Conservation (phyloP, 2,888 invertebrate genomes). For the Phragmatobia fuliginosa region DNA sequence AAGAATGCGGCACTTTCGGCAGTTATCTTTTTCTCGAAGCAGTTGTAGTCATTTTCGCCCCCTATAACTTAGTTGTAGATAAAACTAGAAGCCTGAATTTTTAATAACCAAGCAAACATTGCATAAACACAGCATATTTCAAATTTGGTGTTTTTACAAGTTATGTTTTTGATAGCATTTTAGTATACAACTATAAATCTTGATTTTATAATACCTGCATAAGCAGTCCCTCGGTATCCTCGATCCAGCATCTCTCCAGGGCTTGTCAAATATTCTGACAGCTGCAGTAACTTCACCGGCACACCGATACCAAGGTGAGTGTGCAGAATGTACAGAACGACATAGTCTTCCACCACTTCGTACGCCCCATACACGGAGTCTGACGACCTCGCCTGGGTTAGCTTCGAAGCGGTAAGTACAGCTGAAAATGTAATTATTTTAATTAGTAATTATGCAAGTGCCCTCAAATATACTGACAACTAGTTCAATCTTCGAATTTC, state of each 20-base stretch:
- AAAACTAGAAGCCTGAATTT: too few relatives aligned
- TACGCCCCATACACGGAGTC: constrained; percentile 91
- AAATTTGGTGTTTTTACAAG: too few relatives aligned
- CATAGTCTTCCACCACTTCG: constrained; percentile 88
- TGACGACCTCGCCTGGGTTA: constrained; percentile 92
- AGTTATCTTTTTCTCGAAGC: too few relatives aligned
- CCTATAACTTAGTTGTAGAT: too few relatives aligned
- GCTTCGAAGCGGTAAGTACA: constrained; percentile 96
- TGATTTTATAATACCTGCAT: constrained; percentile 87
- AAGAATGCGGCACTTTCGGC: too few relatives aligned
- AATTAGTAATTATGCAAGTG: not conserved
- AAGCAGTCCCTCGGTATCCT: constrained; percentile 92
- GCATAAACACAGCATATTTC: too few relatives aligned
- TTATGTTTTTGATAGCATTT: too few relatives aligned
- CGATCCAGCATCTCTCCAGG: constrained; percentile 88
- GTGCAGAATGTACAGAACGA: constrained; percentile 87
- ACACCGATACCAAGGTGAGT: constrained; percentile 90
- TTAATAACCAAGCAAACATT: too few relatives aligned
- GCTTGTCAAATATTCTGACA: constrained; percentile 91
- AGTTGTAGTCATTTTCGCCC: too few relatives aligned
- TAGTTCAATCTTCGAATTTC: too few relatives aligned
- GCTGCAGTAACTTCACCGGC: constrained; percentile 90
- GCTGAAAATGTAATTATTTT: constrained; percentile 74
- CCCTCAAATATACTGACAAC: too few relatives aligned
- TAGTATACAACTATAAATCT: too few relatives aligned